Conservation (phyloP, 2,797 vertebrate genomes). For the Gymnodraco acuticeps region DNA sequence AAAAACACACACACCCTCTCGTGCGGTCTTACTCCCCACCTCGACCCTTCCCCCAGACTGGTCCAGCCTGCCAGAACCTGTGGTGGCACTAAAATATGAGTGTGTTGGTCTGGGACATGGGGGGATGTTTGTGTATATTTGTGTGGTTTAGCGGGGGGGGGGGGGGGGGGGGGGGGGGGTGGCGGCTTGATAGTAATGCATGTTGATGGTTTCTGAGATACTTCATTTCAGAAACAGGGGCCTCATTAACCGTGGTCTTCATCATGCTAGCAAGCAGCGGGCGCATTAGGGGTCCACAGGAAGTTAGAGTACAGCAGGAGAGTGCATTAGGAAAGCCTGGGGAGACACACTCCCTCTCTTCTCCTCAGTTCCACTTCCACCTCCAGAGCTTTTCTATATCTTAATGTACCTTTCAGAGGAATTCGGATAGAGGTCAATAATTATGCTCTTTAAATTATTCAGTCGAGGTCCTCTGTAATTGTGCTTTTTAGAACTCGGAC, state of each 20-base stretch:
- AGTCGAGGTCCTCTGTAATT: constrained; percentile 86
- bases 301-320: constrained; percentile 80
- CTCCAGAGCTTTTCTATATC: constrained; percentile 83
- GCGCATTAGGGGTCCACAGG: constrained; percentile 87
- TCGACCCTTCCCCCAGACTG: constrained; percentile 54
- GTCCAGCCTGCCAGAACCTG: constrained; percentile 61
- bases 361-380: constrained; percentile 78
- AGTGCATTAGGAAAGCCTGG: constrained; percentile 83
- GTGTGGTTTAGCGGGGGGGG: constrained; percentile 44
- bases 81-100: constrained; percentile 65
- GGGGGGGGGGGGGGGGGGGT: no score
- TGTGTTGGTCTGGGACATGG: constrained; percentile 41
- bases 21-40: neutral
- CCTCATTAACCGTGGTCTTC: constrained; percentile 86
- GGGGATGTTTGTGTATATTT: constrained; percentile 58
- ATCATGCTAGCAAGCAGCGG: constrained; percentile 78
- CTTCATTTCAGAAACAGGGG: constrained; percentile 85
- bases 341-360: constrained; percentile 72
- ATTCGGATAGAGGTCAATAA: constrained; percentile 89
- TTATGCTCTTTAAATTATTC: constrained; percentile 90
- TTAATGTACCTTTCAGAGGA: constrained; percentile 89
- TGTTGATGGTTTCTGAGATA: constrained; percentile 85
- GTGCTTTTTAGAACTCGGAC: constrained; percentile 88
- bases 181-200: constrained; percentile 82
- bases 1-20: constrained; percentile 7